Evolutionary conservation across 2,888 invertebrate species (phyloP), one percentile per base, ranked within the genome.

Genomic region (Melieria omissa): DNA sequence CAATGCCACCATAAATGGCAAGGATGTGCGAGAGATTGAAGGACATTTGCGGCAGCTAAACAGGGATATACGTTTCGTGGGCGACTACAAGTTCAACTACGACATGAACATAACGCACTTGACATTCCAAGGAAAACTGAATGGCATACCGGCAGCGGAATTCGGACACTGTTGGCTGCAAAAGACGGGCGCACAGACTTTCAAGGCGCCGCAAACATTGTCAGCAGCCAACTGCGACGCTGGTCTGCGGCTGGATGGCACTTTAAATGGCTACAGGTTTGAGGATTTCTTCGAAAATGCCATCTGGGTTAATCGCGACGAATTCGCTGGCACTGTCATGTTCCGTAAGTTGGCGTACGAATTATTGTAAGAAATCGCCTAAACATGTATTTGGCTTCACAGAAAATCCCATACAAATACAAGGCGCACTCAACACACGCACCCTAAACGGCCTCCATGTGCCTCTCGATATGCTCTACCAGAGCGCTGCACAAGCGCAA

Each of bases 221-320:
- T 77, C 81, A 0, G 74, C 74, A 0, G 61, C 83, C n/a, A 62
- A 75, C 3, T 77, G 76, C 14, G 71, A 73, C 4, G 64, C 76
- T 0, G 80, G 83, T 49, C 41, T 86, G 6, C 60, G 73, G 47
- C 69, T 86, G 0, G 63, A 63, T 1, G 86, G 86, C n/a, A 82
- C 78, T 14, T 73, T 90, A 4, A 88, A 88, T 78, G 88, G 86
- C 9, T 84, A 88, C 14, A 82, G 86, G 49, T 77, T 90, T 29
- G 79, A 85, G 0, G 82, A 88, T 65, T 80, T 90, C 46, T 78
- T 87, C 8, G 77, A 85, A 47, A 88, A 88, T 65, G 88, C 89
- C 65, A 86, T 90, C 70, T 89, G 89, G 78, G 88, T 88, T 74
- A 86, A 88, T 47, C 83, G 81, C 44, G 78, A 87, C 71, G 90